These are phyloP conservation scores for Nothoprocta perdicaria DNA, from an alignment of 2,113 vertebrate species.

Conservation along the genomic window DNA sequence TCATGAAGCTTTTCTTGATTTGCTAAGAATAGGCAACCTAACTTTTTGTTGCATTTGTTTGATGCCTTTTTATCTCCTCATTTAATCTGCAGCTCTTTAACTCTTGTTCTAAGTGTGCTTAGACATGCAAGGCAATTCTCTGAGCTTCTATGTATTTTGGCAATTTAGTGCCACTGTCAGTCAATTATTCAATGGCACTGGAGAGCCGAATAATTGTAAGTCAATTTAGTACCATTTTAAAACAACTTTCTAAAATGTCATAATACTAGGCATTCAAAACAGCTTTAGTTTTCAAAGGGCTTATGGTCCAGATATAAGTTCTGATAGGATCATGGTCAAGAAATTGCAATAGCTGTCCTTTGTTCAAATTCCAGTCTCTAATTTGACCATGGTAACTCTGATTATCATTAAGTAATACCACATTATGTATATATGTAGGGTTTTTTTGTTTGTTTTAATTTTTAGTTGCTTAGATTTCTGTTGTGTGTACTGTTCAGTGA, in stretches of 20 bases:
- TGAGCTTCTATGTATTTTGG: not conserved
- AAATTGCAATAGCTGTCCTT: not conserved
- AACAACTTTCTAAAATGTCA: not conserved
- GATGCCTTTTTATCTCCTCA: too few species aligned
- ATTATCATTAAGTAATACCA: too few species aligned
- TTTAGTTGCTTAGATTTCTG: not conserved
- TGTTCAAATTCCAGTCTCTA: not conserved
- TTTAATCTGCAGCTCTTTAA: not conserved
- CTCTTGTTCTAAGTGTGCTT: not conserved
- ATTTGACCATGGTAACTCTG: too few species aligned
- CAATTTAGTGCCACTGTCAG: not conserved
- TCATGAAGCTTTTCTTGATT: not conserved
- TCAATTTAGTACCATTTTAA: not conserved
- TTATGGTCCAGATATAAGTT: not conserved
- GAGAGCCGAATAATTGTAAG: not conserved
- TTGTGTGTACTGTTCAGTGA: not conserved
- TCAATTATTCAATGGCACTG: not conserved
- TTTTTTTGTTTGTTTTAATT: not conserved
- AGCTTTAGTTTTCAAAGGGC: not conserved
- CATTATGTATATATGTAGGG: not conserved
- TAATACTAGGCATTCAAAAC: not conserved
- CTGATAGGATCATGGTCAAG: not conserved
- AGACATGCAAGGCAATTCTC: not conserved
- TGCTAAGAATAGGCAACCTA: not conserved
- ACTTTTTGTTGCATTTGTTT: not conserved